Evolutionary conservation across 2,888 invertebrate genomes (phyloP).

Genomic region (Stegana nigrithorax): DNA sequence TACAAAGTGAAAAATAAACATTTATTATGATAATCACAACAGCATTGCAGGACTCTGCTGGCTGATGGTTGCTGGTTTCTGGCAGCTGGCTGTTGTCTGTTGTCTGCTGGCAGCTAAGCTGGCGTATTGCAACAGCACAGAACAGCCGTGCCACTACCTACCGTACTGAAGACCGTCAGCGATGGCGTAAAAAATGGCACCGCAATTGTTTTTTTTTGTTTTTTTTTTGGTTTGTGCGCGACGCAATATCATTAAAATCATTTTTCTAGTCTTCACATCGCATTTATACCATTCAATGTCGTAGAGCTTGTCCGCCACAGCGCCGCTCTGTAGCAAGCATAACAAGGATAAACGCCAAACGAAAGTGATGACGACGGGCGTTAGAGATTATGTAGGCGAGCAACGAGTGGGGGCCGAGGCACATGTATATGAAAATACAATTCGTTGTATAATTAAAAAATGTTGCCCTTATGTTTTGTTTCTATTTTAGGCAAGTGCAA

Average conservation of each 20-base stretch:
- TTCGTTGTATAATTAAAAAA: constrained; percentile 51
- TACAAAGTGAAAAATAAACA: constrained; percentile 28
- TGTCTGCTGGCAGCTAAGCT: too few species aligned
- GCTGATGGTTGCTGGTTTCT: too few species aligned
- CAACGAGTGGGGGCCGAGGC: not conserved
- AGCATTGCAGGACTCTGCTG: not conserved
- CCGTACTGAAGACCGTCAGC: constrained; percentile 58
- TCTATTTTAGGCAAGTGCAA: constrained; percentile 41
- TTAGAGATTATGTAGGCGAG: not conserved
- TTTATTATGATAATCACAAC: constrained; percentile 38
- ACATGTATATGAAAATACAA: constrained; percentile 7
- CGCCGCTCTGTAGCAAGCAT: constrained; percentile 54
- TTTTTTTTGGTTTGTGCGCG: constrained; percentile 64
- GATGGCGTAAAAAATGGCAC: constrained; percentile 67
- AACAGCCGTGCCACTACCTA: constrained; percentile 37
- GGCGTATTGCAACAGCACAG: not conserved
- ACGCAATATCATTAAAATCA: constrained; percentile 64
- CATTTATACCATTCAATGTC: constrained; percentile 66
- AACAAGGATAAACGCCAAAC: not conserved
- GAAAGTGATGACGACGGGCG: not conserved
- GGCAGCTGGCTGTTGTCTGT: too few species aligned
- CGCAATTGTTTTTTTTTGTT: constrained; percentile 54
- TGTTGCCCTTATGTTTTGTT: not conserved
- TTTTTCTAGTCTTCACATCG: constrained; percentile 61
- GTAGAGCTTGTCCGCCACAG: constrained; percentile 59